Base-by-base conservation (phyloP, 2,797 vertebrate species). In the Megalops cyprinoides region DNA sequence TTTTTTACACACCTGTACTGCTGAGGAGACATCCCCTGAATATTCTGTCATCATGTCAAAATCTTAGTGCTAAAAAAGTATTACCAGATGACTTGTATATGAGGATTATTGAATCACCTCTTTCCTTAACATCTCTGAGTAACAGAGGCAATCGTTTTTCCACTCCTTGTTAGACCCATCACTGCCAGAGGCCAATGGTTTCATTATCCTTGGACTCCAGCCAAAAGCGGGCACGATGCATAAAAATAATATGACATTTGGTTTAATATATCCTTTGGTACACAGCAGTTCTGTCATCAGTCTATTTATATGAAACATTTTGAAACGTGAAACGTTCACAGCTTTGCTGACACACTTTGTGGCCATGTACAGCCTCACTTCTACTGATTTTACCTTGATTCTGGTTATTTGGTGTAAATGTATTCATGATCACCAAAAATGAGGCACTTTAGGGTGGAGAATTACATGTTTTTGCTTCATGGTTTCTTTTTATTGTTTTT, bases 301-400 rank as follows among this genome's bases (percentile, higher is more conserved):
- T 74, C 75, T 86, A 86, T 86, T 84, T 84, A 74, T 81, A 76
- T 60, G 31, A 82, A 55, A 62, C 34, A 69, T 60, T 80, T 67
- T 77, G 87, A 89, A 89, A 91, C 80, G 55, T 82, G 84, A 89
- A 84, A 87, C 86, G 71, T 15, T 25, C 20, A 39, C 44, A 87
- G 87, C 83, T 85, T 77, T 78, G 86, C 55, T 9, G 44, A 6
- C 15, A 48, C 14, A 9, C 25, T 25, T 48, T 53, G 74, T 12
- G 49, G 20, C 74, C 73, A 23, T 42, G 76, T 56, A 56, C 39
- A 34, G 46, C 42, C 78, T 12, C 14, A 28, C 20, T 62, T 69
- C 10, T n/a, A 42, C 8, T 15, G 8, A 1, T 44, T 69, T 42
- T 10, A 7, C 9, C 20, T 42, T 31, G 34, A 31, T 9, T 65